Evolutionary conservation across 2,888 invertebrate genomes (phyloP).

Genomic region (Trachelus tabidus): DNA sequence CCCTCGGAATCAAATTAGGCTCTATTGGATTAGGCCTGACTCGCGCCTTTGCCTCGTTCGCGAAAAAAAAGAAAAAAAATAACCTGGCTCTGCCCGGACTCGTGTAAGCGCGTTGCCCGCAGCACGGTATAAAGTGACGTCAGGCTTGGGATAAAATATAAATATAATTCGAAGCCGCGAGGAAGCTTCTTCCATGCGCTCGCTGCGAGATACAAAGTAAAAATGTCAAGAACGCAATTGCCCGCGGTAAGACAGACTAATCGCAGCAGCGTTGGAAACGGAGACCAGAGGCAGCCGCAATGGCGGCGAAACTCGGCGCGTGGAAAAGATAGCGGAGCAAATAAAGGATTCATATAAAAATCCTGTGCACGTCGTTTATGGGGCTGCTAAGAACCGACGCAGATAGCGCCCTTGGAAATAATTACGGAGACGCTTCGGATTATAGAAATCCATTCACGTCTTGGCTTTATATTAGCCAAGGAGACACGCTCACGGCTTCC

Average conservation of each 20-base stretch:
- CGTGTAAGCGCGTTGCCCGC: background rate
- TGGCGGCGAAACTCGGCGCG: background rate
- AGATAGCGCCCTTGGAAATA: conserved; percentile 38
- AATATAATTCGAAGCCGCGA: background rate
- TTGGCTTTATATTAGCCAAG: conserved; percentile 33
- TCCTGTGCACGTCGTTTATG: background rate
- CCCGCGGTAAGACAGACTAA: background rate
- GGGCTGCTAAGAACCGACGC: conserved; percentile 4
- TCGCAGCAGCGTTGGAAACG: background rate
- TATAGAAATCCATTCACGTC: conserved; percentile 42
- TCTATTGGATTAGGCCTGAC: background rate
- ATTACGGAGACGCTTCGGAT: conserved; percentile 33
- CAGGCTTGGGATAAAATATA: background rate
- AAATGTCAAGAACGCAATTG: background rate
- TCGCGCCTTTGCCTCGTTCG: background rate
- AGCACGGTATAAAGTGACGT: background rate
- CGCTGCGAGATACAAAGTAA: background rate
- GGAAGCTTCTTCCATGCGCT: background rate
- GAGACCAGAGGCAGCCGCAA: background rate
- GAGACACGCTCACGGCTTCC: background rate
- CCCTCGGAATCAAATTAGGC: background rate
- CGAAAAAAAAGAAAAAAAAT: background rate
- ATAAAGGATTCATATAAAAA: background rate
- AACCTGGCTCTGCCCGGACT: background rate
- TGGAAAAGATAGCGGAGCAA: background rate